Evolutionary conservation across 1,140 invertebrate species (phyloP).

Genomic region (Trichonephila clavata): DNA sequence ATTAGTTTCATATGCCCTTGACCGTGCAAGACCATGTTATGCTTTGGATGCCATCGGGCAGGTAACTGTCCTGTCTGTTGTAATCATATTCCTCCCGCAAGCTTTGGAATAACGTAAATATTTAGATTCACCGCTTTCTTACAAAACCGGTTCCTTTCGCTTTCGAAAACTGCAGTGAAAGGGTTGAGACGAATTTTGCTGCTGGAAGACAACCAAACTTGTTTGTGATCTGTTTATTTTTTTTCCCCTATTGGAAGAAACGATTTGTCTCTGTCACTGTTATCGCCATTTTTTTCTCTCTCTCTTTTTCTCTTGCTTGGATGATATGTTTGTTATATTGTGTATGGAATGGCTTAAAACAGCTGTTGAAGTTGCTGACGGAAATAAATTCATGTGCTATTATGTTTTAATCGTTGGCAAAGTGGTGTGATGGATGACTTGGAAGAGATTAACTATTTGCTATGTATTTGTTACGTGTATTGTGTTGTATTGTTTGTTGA

Average conservation of each 20-base stretch:
- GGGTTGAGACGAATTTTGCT: neutral
- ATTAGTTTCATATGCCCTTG: slow-evolving; percentile 2
- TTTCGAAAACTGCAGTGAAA: neutral
- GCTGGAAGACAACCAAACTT: neutral
- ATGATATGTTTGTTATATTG: neutral
- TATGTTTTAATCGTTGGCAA: neutral
- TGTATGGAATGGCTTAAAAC: neutral
- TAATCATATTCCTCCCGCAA: slow-evolving; percentile 2
- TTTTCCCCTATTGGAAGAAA: neutral
- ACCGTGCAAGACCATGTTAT: neutral
- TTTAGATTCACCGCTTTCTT: neutral
- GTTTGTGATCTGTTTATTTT: neutral
- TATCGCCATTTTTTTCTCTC: neutral
- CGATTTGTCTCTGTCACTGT: neutral
- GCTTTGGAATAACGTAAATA: neutral
- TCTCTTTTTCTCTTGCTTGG: neutral
- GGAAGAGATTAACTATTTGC: neutral
- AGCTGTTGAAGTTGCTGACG: neutral
- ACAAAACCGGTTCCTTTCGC: slow-evolving; percentile 47
- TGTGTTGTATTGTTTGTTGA: too few relatives aligned
- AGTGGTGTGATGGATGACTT: neutral
- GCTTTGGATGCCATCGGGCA: neutral
- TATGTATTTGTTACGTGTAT: too few relatives aligned
- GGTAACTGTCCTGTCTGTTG: neutral
- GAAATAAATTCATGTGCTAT: neutral